A percentile compares a stretch with the other conserved stretches of the same genome.
Conservation (phyloP, 1,140 invertebrate genomes). For the Drosophila setifemur region DNA sequence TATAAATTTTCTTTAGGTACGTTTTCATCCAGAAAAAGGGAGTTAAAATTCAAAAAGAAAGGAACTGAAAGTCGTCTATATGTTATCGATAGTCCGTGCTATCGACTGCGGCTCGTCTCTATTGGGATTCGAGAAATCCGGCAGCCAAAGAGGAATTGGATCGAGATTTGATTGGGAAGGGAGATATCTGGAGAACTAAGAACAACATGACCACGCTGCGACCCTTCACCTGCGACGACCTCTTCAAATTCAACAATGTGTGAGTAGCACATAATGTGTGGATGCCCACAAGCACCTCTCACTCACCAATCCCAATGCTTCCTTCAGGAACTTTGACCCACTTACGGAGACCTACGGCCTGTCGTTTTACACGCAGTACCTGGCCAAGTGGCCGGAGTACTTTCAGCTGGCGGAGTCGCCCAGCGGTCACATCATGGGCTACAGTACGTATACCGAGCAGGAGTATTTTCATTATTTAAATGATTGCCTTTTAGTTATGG, state of each 20-base stretch:
- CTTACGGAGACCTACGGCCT: slow-evolving; percentile 99
- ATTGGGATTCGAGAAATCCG: no score
- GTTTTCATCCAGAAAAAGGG: no score
- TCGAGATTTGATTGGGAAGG: not conserved
- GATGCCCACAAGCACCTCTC: no score
- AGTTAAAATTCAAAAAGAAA: no score
- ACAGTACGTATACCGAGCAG: slow-evolving; percentile 95
- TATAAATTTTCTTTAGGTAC: no score
- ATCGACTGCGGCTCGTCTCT: no score
- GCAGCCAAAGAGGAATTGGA: not conserved
- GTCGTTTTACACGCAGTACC: slow-evolving; percentile 98
- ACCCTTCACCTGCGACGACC: slow-evolving; percentile 96
- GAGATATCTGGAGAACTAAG: not conserved
- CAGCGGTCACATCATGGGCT: slow-evolving; percentile 98
- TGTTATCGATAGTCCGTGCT: no score
- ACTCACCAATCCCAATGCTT: slow-evolving; percentile 1
- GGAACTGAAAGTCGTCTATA: no score
- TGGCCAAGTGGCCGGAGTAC: slow-evolving; percentile 99
- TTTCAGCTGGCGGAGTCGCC: slow-evolving; percentile 98
- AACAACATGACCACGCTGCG: slow-evolving; percentile 94
- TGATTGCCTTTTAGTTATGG: slow-evolving; percentile 93
- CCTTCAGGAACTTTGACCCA: slow-evolving; percentile 94
- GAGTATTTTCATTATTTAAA: no score
- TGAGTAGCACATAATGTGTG: slow-evolving; percentile 84
- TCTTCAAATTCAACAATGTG: slow-evolving; percentile 98